A percentile compares a stretch with the other conserved stretches of the same genome.
phyloP scores from a whole-genome alignment of 2,797 vertebrate species.

The Artibeus jamaicensis region DNA sequence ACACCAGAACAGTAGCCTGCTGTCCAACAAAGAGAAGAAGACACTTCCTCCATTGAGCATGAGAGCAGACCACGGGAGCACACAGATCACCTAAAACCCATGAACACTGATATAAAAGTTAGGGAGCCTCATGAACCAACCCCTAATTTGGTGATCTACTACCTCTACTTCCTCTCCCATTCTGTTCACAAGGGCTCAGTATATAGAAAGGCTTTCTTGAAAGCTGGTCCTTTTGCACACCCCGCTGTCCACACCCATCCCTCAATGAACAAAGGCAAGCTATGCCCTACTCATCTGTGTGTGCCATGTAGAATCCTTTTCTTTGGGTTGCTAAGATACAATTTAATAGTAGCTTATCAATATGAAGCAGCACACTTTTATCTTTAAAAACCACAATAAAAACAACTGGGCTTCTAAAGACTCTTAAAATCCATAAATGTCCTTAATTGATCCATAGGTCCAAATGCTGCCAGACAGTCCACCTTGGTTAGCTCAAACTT shows the following conservation, averaged over 20 bases:
- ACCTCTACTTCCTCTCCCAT: not conserved
- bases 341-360: slow-evolving; percentile 17
- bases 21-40: not conserved
- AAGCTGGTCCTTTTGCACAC: not conserved
- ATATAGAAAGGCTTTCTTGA: not conserved
- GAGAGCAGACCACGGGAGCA: not conserved
- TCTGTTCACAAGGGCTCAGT: not conserved
- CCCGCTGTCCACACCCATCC: not conserved
- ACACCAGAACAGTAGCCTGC: not conserved
- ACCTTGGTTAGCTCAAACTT: slow-evolving; percentile 25
- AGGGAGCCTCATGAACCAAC: not conserved
- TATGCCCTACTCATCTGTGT: not conserved
- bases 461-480: not conserved
- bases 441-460: slow-evolving; percentile 33
- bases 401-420: not conserved
- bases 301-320: not conserved
- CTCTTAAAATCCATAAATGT: slow-evolving; percentile 18
- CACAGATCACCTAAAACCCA: not conserved
- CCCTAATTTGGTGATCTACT: not conserved
- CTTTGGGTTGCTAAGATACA: not conserved
- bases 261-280: not conserved
- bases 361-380: not conserved
- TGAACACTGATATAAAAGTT: not conserved
- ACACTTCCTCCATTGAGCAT: not conserved
- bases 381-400: slow-evolving; percentile 7